Percentiles rank a stretch among this genome's conserved stretches.
phyloP scores from a whole-genome alignment of 2,888 invertebrate genomes.

The Apodemia duryi region DNA sequence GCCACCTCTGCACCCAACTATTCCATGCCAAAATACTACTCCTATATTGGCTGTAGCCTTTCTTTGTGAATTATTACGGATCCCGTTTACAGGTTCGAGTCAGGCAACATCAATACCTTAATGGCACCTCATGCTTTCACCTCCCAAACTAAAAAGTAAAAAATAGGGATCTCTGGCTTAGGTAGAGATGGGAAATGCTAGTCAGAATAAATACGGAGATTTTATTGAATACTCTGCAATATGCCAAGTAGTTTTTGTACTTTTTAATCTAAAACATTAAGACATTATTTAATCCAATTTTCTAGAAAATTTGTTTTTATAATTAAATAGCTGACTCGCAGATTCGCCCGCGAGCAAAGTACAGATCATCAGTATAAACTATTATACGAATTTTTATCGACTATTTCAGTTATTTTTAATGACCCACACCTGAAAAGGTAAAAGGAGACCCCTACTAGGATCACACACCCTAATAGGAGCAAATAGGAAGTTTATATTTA shows the following conservation, averaged over 20 bases:
- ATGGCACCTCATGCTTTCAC: constrained; percentile 58
- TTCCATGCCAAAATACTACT: constrained; percentile 28
- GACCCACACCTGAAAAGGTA: too few relatives aligned
- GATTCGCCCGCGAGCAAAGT: too few relatives aligned
- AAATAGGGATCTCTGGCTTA: constrained; percentile 42
- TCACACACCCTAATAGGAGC: too few relatives aligned
- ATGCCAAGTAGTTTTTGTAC: not conserved
- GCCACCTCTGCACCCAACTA: not conserved
- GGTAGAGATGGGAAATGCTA: constrained; percentile 35
- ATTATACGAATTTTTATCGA: too few relatives aligned
- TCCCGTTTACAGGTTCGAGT: constrained; percentile 47
- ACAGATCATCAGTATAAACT: too few relatives aligned
- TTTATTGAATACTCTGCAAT: constrained; percentile 21
- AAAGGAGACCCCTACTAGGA: too few relatives aligned
- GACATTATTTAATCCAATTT: too few relatives aligned
- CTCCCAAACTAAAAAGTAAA: constrained; percentile 59
- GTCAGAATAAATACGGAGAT: constrained; percentile 12
- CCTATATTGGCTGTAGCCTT: constrained; percentile 42
- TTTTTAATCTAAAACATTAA: not conserved
- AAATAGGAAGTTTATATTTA: too few relatives aligned
- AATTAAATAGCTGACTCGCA: too few relatives aligned
- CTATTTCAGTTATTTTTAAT: too few relatives aligned
- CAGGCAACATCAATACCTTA: constrained; percentile 58
- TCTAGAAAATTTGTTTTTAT: too few relatives aligned
- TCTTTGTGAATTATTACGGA: constrained; percentile 76